Percentiles rank a stretch among this genome's conserved stretches.
Conservation (phyloP, 1,140 invertebrate species). For the Diorhabda carinulata region DNA sequence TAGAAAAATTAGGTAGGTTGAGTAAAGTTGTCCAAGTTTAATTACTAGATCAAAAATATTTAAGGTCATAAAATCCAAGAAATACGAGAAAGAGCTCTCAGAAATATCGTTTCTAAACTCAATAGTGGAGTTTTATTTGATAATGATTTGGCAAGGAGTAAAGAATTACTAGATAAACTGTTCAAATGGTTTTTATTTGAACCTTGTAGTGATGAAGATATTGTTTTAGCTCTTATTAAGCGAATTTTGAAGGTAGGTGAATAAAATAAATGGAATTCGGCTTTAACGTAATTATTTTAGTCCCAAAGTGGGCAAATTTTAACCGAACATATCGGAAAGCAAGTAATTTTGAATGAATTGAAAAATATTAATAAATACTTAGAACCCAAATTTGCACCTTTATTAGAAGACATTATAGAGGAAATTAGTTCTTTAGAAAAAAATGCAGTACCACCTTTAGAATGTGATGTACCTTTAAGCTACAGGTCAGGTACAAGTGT, state of each 20-base stretch:
- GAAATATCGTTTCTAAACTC: slow-evolving; percentile 42
- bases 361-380: slow-evolving; percentile 33
- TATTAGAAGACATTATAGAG: slow-evolving; percentile 30
- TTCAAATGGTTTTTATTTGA: slow-evolving; percentile 45
- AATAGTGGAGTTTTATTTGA: slow-evolving; percentile 42
- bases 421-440: slow-evolving; percentile 11
- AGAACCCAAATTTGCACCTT: slow-evolving; percentile 26
- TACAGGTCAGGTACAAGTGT: slow-evolving; percentile 29
- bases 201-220: slow-evolving; percentile 33
- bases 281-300: slow-evolving; percentile 27
- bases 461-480: slow-evolving; percentile 39
- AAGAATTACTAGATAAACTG: slow-evolving; percentile 42
- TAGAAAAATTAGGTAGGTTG: slow-evolving; percentile 42
- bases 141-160: slow-evolving; percentile 39
- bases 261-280: not conserved
- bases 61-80: slow-evolving; percentile 44
- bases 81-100: slow-evolving; percentile 44
- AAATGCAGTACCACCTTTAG: slow-evolving; percentile 33
- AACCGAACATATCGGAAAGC: slow-evolving; percentile 34
- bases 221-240: slow-evolving; percentile 38
- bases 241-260: slow-evolving; percentile 35
- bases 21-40: slow-evolving; percentile 9
- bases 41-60: slow-evolving; percentile 18
- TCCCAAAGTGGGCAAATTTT: slow-evolving; percentile 34
- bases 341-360: slow-evolving; percentile 32